Evolutionary conservation across 2,888 invertebrate genomes (phyloP).

Genomic region (Lasius platythorax): DNA sequence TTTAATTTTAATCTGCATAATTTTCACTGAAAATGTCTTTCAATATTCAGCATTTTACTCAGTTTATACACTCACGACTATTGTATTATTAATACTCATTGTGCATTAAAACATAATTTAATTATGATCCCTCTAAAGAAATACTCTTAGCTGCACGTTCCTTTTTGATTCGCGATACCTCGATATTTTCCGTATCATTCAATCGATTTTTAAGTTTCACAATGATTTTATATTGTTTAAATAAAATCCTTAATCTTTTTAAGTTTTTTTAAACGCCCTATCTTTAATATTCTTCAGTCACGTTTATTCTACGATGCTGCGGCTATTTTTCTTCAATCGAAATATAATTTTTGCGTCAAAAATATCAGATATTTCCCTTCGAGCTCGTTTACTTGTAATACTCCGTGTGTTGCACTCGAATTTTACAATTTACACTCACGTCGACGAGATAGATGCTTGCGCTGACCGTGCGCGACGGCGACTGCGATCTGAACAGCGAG

Average conservation of each 20-base stretch:
- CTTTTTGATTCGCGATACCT: not conserved
- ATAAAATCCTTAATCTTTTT: not conserved
- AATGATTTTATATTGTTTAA: not conserved
- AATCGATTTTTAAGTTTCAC: not conserved
- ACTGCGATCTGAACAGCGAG: constrained; percentile 65
- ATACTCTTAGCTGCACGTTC: not conserved
- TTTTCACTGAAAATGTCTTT: not conserved
- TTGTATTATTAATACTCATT: not conserved
- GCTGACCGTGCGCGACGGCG: constrained; percentile 71
- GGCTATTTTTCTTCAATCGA: not conserved
- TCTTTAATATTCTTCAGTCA: not conserved
- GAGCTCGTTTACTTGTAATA: not conserved
- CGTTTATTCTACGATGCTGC: not conserved
- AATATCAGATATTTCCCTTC: not conserved
- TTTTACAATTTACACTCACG: constrained; percentile 65
- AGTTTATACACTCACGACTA: not conserved
- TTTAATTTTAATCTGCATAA: not conserved
- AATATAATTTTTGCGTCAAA: not conserved
- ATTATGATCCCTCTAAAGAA: not conserved
- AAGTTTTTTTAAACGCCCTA: not conserved
- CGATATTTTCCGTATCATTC: not conserved
- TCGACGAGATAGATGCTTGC: constrained; percentile 69
- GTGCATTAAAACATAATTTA: not conserved
- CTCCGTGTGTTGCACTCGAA: not conserved
- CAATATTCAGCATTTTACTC: not conserved